These are phyloP conservation scores for Chunga burmeisteri DNA, from an alignment of 2,113 vertebrate species.

Conservation along the genomic window DNA sequence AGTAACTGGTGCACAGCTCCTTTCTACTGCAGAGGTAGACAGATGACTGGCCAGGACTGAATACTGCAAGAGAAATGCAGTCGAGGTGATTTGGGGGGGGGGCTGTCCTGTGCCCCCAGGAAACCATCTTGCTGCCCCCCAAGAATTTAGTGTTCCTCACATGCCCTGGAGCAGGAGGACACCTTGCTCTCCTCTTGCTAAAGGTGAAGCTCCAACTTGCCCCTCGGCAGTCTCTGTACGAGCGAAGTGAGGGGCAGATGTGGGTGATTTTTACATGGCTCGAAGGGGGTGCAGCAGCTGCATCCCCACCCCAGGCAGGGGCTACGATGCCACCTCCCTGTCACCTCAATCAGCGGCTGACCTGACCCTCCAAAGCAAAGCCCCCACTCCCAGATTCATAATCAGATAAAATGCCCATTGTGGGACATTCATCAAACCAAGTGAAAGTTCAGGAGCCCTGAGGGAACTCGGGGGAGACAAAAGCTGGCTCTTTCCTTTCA, in stretches of 20 bases:
- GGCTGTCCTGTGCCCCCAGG: background rate
- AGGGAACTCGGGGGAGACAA: background rate
- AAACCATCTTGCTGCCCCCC: background rate
- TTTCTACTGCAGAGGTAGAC: accelerated
- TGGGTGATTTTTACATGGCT: background rate
- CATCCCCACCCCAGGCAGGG: background rate
- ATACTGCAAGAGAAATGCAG: background rate
- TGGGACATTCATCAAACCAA: constrained; percentile 17
- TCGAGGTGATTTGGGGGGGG: background rate
- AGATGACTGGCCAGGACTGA: background rate
- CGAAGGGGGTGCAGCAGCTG: background rate
- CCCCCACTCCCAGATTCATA: background rate
- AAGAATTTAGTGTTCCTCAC: accelerated
- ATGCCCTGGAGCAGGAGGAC: background rate
- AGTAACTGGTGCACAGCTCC: background rate
- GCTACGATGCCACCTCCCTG: background rate
- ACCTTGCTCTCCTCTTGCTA: background rate
- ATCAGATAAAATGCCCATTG: constrained; percentile 15
- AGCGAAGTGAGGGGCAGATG: background rate
- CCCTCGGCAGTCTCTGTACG: no score
- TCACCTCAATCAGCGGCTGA: background rate
- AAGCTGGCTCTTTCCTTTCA: constrained; percentile 33
- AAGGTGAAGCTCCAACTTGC: background rate
- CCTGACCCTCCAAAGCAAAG: background rate
- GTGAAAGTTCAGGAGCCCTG: constrained; percentile 32